phyloP scores from a whole-genome alignment of 2,888 invertebrate species.

The Buathra laborator region DNA sequence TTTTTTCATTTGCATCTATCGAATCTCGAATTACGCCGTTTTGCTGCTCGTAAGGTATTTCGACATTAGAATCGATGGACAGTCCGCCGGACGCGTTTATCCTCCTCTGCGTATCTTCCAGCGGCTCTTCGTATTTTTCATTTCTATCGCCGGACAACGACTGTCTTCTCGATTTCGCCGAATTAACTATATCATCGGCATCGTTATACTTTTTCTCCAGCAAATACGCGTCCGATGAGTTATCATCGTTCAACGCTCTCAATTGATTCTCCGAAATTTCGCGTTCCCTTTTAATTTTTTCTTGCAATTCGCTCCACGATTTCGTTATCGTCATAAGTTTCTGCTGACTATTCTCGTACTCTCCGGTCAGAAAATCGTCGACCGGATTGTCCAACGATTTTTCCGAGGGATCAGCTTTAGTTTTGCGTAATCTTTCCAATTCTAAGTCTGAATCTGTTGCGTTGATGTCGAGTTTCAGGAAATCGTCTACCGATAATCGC shows the following conservation, averaged over 20 bases:
- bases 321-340: conserved; percentile 67
- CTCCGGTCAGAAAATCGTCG: neutral
- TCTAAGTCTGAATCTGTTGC: conserved; percentile 47
- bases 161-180: conserved; percentile 9
- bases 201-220: conserved; percentile 25
- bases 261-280: conserved; percentile 70
- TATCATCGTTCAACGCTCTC: conserved; percentile 58
- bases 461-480: conserved; percentile 57
- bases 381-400: conserved; percentile 20
- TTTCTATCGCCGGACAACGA: conserved; percentile 11
- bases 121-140: conserved; percentile 39
- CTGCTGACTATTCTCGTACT: conserved; percentile 59
- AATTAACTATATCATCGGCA: conserved; percentile 40
- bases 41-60: conserved; percentile 37
- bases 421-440: conserved; percentile 42
- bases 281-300: conserved; percentile 70
- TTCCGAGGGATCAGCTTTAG: neutral
- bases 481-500: conserved; percentile 36
- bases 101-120: conserved; percentile 24
- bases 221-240: conserved; percentile 23
- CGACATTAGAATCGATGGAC: conserved; percentile 6
- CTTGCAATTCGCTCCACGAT: conserved; percentile 71
- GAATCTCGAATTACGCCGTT: conserved; percentile 30
- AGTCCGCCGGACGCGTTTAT: neutral
- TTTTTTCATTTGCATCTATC: neutral